Percentiles rank a stretch among this genome's conserved stretches.
Conservation (phyloP, 23 tunicate species). For the Clavelina lepadiformis region DNA sequence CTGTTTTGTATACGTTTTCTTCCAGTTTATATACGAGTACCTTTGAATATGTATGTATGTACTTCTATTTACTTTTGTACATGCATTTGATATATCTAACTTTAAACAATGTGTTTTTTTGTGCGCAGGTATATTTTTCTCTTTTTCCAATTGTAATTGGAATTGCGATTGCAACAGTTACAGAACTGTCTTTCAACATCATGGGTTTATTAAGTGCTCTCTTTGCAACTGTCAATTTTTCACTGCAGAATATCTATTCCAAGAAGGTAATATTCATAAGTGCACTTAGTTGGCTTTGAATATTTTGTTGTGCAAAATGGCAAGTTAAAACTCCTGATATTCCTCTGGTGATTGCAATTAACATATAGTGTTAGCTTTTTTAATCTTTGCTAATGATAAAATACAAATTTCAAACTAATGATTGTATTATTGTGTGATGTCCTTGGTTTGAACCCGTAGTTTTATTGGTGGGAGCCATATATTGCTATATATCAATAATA, state of each 20-base stretch:
- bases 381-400: neutral
- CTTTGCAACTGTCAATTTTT: conserved; percentile 80
- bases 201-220: conserved; percentile 73
- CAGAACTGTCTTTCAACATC: conserved; percentile 78
- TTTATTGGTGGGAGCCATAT: too few relatives aligned
- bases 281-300: neutral
- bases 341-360: neutral
- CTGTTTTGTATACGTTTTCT: too few relatives aligned
- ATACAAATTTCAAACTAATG: neutral
- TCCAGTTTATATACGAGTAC: too few relatives aligned
- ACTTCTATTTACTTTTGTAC: too few relatives aligned
- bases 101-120: neutral
- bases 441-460: too few relatives aligned
- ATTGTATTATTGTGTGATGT: too few relatives aligned
- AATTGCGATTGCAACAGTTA: conserved; percentile 79
- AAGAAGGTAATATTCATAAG: conserved; percentile 57
- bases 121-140: conserved; percentile 74
- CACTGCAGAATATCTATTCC: conserved; percentile 83
- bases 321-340: neutral
- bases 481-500: too few relatives aligned
- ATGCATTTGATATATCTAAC: too few relatives aligned
- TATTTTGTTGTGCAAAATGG: neutral
- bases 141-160: conserved; percentile 84
- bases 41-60: too few relatives aligned
- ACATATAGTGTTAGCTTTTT: neutral